Percentiles rank a stretch among this genome's conserved stretches.
These are phyloP conservation scores for Drosophila subquinaria DNA, from an alignment of 2,888 invertebrate genomes.

Conservation along the genomic window DNA sequence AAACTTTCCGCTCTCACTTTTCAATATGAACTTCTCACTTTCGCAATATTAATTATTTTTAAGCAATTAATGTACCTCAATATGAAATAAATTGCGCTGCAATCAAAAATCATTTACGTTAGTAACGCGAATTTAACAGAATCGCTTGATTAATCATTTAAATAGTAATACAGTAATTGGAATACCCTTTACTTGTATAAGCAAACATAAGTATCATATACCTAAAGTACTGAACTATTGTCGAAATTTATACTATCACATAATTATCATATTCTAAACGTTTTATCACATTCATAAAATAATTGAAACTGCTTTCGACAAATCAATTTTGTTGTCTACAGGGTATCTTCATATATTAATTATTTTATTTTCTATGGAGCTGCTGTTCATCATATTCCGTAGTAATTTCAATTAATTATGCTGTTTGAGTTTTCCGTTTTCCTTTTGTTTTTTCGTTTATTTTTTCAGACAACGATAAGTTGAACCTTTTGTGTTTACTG, in stretches of 20 bases:
- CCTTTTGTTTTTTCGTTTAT: neutral
- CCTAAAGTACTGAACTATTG: too few relatives aligned
- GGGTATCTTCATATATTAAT: neutral
- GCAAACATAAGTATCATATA: neutral
- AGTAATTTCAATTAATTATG: conserved; percentile 15
- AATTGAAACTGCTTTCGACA: neutral
- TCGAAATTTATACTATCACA: neutral
- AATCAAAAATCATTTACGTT: neutral
- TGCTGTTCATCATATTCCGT: neutral
- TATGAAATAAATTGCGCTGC: neutral
- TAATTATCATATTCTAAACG: too few relatives aligned
- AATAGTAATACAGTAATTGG: neutral
- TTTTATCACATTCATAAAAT: neutral
- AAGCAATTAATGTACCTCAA: neutral
- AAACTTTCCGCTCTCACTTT: neutral
- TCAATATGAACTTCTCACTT: too few relatives aligned
- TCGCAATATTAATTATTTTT: neutral
- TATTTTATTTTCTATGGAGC: neutral
- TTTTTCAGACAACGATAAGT: neutral
- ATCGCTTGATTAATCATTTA: neutral
- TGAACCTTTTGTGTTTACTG: conserved; percentile 20
- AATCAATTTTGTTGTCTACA: neutral
- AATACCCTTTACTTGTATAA: neutral
- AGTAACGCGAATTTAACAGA: neutral
- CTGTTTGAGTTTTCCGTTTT: conserved; percentile 13